Conservation (phyloP, 2,888 invertebrate genomes). For the Euproctis similis region DNA sequence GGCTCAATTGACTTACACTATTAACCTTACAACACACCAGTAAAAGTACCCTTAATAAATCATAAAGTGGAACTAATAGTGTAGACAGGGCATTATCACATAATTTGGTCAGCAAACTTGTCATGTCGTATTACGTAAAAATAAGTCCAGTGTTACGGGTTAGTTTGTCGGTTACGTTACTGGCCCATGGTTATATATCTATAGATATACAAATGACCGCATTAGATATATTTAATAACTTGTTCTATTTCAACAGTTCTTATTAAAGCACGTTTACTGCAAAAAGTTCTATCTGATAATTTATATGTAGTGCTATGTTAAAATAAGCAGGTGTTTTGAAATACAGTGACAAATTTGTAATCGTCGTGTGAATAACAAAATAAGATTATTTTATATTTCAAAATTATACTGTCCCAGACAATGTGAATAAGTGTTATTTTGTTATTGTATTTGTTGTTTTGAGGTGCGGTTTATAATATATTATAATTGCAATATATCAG, state of each 20-base stretch:
- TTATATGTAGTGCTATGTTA: no score
- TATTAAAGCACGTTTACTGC: conserved; percentile 35
- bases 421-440: no score
- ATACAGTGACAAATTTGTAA: no score
- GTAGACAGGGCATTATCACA: conserved; percentile 29
- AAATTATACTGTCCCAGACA: no score
- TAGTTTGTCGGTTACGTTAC: conserved; percentile 42
- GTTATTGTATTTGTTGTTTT: no score
- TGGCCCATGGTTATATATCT: conserved; percentile 36
- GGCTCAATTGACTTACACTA: conserved; percentile 23
- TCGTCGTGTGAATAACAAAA: no score
- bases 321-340: no score
- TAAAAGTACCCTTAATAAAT: conserved; percentile 54
- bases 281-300: conserved; percentile 39
- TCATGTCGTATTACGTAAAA: conserved; percentile 60
- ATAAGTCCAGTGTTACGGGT: conserved; percentile 42
- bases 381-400: no score
- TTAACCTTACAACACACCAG: conserved; percentile 39
- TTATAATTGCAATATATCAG: no score
- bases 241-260: conserved; percentile 41
- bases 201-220: no score
- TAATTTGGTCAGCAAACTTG: conserved; percentile 44
- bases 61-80: conserved; percentile 61
- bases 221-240: no score
- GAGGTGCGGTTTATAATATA: no score